Evolutionary conservation across 2,113 vertebrate genomes (phyloP), one percentile per base, ranked within the genome.

Genomic region (Laticauda colubrina): DNA sequence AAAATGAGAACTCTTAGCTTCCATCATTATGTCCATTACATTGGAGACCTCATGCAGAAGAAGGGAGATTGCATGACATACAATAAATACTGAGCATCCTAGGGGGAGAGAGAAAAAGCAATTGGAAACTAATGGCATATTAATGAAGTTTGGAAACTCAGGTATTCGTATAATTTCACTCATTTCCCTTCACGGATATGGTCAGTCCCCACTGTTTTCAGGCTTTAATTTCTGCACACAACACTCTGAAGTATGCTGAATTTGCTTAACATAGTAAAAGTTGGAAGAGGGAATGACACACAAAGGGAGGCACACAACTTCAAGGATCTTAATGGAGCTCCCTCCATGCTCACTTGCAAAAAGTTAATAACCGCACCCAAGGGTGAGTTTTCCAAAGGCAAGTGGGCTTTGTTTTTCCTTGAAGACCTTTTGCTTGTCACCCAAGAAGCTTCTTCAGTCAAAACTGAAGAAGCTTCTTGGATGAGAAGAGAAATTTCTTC

Each of bases 311-410:
- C 12, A 3, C 24, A 24, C 55, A 92, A 39, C 51, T 20, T 56
- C 20, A 85, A 92, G 18, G 53, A 92, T 56, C 87, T 39, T n/a
- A 95, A 92, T 23, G 54, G 10, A 88, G 94, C 15, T 23, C 69
- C 93, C 61, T 29, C 64, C 48, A 91, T 91, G 87, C 94, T 75
- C 81, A 48, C 89, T 54, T 94, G 88, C 51, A 69, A 64, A 64
- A 95, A 92, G 57, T 0, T 4, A 93, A 92, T 89, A 48, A 91
- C 48, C 61, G n/a, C 89, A 64, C 34, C 85, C 55, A 26, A 53
- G 54, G 93, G 26, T 91, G 7, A 51, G 26, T 39, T 75, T 88
- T 54, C 1, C 21, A 45, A 15, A 69, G 29, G 61, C 61, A n/a
- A 69, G 29, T 69, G 29, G 29, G 5, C 12, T 69, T n/a, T 69